Percentiles rank a stretch among this genome's conserved stretches.
Evolutionary conservation across 2,888 invertebrate genomes (phyloP).

Genomic region (Chymomyza fuscimana): DNA sequence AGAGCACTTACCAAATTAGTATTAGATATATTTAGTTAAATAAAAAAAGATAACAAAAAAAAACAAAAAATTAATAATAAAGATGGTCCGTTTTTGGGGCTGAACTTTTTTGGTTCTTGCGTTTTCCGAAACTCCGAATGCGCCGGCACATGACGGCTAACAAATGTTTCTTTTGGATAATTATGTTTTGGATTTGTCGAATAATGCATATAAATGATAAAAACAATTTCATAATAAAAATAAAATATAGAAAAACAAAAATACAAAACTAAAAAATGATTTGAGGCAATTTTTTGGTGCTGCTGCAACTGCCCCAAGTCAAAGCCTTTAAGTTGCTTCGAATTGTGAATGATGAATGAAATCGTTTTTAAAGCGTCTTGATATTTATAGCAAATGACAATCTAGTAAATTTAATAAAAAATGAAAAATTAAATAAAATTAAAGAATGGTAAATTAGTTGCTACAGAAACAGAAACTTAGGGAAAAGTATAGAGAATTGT

Average conservation of each 20-base stretch:
- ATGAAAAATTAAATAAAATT: slow-evolving; percentile 28
- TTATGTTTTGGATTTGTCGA: slow-evolving; percentile 56
- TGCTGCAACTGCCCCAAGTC: slow-evolving; percentile 38
- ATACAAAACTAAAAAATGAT: slow-evolving; percentile 15
- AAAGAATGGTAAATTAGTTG: not conserved
- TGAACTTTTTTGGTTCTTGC: not conserved
- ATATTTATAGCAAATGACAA: slow-evolving; percentile 71
- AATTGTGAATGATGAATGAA: slow-evolving; percentile 30
- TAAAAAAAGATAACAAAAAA: slow-evolving; percentile 19
- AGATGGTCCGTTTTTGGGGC: not conserved
- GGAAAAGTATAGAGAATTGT: not conserved
- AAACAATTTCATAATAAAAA: slow-evolving; percentile 1
- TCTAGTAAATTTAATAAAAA: slow-evolving; percentile 61
- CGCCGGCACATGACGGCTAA: not conserved
- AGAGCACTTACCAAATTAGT: not conserved
- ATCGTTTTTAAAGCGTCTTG: slow-evolving; percentile 1
- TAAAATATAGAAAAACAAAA: not conserved
- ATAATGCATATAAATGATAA: slow-evolving; percentile 1
- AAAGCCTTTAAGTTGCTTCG: slow-evolving; percentile 36
- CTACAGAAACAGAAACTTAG: not conserved
- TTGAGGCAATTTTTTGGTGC: slow-evolving; percentile 32
- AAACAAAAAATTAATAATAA: slow-evolving; percentile 20
- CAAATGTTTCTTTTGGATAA: slow-evolving; percentile 17
- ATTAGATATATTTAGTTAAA: not conserved
- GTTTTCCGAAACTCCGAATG: not conserved